Conservation (phyloP, 2,888 invertebrate genomes). For the Hirtodrosophila trivittata region DNA sequence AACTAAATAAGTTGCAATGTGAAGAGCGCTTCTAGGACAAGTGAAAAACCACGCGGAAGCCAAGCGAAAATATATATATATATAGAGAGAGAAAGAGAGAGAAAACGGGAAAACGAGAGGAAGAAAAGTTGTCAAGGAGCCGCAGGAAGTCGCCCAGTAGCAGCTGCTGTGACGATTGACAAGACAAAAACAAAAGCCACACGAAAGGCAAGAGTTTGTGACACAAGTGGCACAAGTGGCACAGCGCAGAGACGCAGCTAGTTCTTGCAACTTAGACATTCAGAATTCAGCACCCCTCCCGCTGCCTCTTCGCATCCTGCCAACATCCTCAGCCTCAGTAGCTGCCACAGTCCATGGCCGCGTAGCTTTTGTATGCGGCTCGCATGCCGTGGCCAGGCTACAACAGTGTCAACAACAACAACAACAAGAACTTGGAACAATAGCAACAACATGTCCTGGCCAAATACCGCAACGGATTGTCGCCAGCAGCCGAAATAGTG, state of each 20-base stretch:
- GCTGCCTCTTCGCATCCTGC: not conserved
- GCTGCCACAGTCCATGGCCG: conserved; percentile 47
- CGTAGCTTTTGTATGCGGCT: conserved; percentile 52
- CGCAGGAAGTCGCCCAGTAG: conserved; percentile 18
- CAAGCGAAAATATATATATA: conserved; percentile 14
- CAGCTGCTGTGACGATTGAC: conserved; percentile 76
- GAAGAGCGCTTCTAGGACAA: conserved; percentile 61
- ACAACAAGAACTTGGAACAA: not conserved
- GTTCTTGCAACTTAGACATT: not conserved
- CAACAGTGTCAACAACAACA: conserved; percentile 44
- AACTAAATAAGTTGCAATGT: conserved; percentile 77
- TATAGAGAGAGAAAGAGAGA: conserved; percentile 7
- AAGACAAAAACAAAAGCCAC: conserved; percentile 66
- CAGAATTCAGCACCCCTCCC: not conserved
- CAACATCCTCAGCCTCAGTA: conserved; percentile 3
- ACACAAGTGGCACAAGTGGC: conserved; percentile 62
- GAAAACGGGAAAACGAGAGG: conserved; percentile 19
- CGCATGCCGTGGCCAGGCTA: conserved; percentile 49
- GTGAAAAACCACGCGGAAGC: conserved; percentile 47
- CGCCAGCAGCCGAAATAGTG: conserved; percentile 46
- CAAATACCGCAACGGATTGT: conserved; percentile 54
- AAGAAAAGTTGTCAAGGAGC: conserved; percentile 64
- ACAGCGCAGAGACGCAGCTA: not conserved
- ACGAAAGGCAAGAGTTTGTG: conserved; percentile 49
- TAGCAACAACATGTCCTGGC: conserved; percentile 49